Evolutionary conservation across 30 jellyfish, hydroid and myxozoan genomes (phyloP).

Genomic region (Aurelia sp.): DNA sequence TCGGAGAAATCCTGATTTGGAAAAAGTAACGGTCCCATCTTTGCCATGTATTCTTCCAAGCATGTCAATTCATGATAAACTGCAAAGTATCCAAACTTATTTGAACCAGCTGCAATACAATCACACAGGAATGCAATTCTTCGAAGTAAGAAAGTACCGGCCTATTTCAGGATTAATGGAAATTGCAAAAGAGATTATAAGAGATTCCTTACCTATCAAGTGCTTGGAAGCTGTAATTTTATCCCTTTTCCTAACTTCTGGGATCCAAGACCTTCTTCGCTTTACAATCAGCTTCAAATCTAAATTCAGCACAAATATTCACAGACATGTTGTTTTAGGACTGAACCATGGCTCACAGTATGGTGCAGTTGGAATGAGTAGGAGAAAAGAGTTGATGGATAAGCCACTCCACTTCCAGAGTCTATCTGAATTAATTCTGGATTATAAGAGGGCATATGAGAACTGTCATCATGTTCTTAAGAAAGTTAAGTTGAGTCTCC

Average conservation of each 20-base stretch:
- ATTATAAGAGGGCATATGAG: constrained; percentile 68
- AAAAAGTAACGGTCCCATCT: constrained; percentile 12
- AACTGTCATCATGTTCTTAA: constrained; percentile 74
- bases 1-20: constrained; percentile 45
- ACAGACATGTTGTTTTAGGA: constrained; percentile 94
- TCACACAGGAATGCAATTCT: constrained; percentile 91
- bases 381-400: constrained; percentile 82
- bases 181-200: constrained; percentile 86
- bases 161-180: constrained; percentile 88
- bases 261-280: constrained; percentile 64
- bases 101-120: constrained; percentile 83
- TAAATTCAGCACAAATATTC: constrained; percentile 60
- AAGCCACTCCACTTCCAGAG: constrained; percentile 73
- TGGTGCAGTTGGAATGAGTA: constrained; percentile 96
- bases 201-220: constrained; percentile 85
- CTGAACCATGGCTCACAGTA: constrained; percentile 54
- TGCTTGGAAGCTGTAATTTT: constrained; percentile 93
- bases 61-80: constrained; percentile 55
- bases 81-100: constrained; percentile 66
- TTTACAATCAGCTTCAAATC: constrained; percentile 90
- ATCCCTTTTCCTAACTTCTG: constrained; percentile 77
- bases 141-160: constrained; percentile 80
- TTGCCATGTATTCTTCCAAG: constrained; percentile 35
- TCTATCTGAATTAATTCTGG: constrained; percentile 64
- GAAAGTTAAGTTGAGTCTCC: constrained; percentile 77